These are phyloP conservation scores for Apis dorsata DNA, from an alignment of 1,140 invertebrate species.

Conservation along the genomic window DNA sequence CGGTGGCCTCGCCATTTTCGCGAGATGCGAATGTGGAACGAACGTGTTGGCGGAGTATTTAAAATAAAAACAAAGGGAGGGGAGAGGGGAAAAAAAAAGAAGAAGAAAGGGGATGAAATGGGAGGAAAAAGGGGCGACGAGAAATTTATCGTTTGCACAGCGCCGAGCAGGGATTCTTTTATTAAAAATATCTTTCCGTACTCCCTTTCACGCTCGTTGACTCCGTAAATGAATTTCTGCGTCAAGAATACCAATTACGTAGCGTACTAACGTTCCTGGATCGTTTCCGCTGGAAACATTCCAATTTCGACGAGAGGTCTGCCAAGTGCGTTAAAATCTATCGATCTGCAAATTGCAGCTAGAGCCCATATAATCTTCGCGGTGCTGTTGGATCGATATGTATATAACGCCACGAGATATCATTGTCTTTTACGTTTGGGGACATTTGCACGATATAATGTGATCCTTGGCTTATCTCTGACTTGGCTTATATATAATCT, in stretches of 20 bases:
- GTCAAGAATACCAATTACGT: slow-evolving; percentile 64
- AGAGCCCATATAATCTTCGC: slow-evolving; percentile 61
- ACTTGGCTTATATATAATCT: too few relatives aligned
- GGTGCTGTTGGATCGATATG: slow-evolving; percentile 40
- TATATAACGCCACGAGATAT: slow-evolving; percentile 20
- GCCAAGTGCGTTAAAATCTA: slow-evolving; percentile 68
- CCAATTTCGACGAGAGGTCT: slow-evolving; percentile 54
- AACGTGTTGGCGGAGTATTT: not conserved
- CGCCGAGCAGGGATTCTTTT: slow-evolving; percentile 25
- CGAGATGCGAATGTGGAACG: too few relatives aligned
- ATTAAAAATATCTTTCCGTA: slow-evolving; percentile 50
- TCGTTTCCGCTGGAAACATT: slow-evolving; percentile 57
- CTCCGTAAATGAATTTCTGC: slow-evolving; percentile 61
- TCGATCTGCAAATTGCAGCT: slow-evolving; percentile 63
- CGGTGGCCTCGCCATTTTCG: not conserved
- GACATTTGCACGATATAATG: slow-evolving; percentile 38
- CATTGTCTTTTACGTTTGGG: slow-evolving; percentile 24
- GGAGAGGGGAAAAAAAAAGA: not conserved
- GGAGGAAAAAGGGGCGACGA: not conserved
- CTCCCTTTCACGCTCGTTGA: slow-evolving; percentile 45
- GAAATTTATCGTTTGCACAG: slow-evolving; percentile 17
- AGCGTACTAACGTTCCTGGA: slow-evolving; percentile 48
- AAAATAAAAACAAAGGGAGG: slow-evolving; percentile 10
- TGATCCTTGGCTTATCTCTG: too few relatives aligned
- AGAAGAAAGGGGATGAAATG: not conserved